Conservation (phyloP, 1,140 invertebrate genomes). For the Trissolcus basalis region DNA sequence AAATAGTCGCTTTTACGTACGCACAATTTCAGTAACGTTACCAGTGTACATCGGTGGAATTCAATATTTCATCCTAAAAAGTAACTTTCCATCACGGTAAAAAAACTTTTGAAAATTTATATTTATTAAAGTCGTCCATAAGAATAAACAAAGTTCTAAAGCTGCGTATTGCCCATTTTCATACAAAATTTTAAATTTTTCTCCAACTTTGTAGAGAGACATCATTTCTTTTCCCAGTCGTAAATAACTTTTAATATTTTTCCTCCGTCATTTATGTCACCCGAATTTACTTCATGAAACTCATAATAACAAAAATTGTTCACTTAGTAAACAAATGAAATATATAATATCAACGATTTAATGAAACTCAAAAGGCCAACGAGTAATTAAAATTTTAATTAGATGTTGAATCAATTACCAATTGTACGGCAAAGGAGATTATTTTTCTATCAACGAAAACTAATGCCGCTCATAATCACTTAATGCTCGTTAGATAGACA, state of each 20-base stretch:
- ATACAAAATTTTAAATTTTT: constrained; percentile 10
- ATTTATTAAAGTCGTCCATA: neutral
- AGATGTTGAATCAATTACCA: too few relatives aligned
- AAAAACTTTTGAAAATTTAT: constrained; percentile 1
- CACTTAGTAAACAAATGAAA: too few relatives aligned
- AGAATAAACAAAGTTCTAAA: constrained; percentile 5
- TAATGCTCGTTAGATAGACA: constrained; percentile 40
- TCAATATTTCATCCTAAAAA: neutral
- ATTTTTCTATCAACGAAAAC: neutral
- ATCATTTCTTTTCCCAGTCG: neutral
- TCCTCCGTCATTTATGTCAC: too few relatives aligned
- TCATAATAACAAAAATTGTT: neutral
- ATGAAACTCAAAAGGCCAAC: too few relatives aligned
- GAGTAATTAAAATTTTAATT: too few relatives aligned
- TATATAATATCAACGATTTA: too few relatives aligned
- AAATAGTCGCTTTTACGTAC: too few relatives aligned
- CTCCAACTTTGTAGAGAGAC: neutral
- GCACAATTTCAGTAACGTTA: too few relatives aligned
- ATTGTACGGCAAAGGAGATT: neutral
- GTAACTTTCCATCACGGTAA: neutral
- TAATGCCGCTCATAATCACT: constrained; percentile 33
- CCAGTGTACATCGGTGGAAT: too few relatives aligned
- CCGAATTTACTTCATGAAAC: neutral
- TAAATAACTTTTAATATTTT: constrained; percentile 2
- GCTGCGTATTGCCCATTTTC: constrained; percentile 4